Evolutionary conservation across 2,888 invertebrate genomes (phyloP).

Genomic region (Catocala fraxini): DNA sequence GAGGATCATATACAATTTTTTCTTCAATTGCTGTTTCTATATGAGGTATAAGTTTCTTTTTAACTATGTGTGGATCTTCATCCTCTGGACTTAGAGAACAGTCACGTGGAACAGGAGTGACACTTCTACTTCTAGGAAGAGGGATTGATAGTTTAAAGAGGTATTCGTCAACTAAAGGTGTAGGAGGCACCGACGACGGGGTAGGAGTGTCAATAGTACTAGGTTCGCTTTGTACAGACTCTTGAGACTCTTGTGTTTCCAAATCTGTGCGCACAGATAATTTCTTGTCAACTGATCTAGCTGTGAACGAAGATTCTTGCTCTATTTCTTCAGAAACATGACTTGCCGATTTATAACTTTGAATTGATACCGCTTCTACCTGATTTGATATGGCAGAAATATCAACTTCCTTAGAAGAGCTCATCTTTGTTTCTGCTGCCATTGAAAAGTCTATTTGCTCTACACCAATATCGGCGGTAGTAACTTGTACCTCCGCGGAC

Average conservation of each 20-base stretch:
- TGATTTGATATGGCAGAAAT: conserved; percentile 16
- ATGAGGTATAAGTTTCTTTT: conserved; percentile 74
- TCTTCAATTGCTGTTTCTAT: conserved; percentile 70
- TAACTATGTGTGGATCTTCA: conserved; percentile 74
- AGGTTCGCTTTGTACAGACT: conserved; percentile 45
- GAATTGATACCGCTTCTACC: conserved; percentile 5
- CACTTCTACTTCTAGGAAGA: conserved; percentile 68
- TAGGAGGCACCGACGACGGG: conserved; percentile 70
- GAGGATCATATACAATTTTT: conserved; percentile 71
- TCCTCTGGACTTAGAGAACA: conserved; percentile 53
- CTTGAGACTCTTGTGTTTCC: conserved; percentile 46
- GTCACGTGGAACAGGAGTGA: conserved; percentile 60
- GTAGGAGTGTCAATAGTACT: conserved; percentile 64
- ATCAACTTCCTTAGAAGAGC: conserved; percentile 1
- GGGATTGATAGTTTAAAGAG: conserved; percentile 72
- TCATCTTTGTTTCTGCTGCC: conserved; percentile 12
- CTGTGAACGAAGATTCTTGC: conserved; percentile 45
- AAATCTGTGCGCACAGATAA: conserved; percentile 49
- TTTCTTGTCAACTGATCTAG: conserved; percentile 29
- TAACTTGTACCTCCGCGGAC: conserved; percentile 11
- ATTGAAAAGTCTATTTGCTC: conserved; percentile 7
- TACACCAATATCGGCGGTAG: conserved; percentile 20
- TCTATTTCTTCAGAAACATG: conserved; percentile 15
- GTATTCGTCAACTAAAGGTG: conserved; percentile 80
- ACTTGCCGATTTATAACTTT: conserved; percentile 32